These are phyloP conservation scores for Patiria pectinifera DNA, from an alignment of 53 echinoderm and acorn worm species.

Conservation along the genomic window DNA sequence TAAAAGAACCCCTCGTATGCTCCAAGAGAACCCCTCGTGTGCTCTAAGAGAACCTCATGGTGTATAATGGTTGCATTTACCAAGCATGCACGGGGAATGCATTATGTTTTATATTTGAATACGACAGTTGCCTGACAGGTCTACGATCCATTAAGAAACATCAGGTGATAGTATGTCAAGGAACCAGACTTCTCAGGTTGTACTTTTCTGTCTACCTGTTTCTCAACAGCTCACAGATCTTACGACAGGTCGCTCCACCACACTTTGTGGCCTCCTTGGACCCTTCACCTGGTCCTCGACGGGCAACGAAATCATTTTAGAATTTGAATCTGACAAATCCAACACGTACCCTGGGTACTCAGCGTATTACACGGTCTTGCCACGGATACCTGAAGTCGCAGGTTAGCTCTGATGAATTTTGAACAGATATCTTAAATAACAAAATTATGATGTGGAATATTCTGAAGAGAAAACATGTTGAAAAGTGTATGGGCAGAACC, in stretches of 20 bases:
- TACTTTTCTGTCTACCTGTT: background rate
- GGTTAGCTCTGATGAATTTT: slow-evolving; percentile 29
- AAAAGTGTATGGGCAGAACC: too few species aligned
- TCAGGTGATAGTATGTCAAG: background rate
- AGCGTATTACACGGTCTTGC: slow-evolving; percentile 46
- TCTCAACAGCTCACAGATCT: slow-evolving; percentile 57
- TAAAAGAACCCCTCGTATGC: too few species aligned
- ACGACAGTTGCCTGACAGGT: too few species aligned
- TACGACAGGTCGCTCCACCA: slow-evolving; percentile 16
- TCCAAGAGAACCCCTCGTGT: too few species aligned
- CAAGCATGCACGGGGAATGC: too few species aligned
- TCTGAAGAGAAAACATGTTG: background rate
- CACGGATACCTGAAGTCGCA: slow-evolving; percentile 13
- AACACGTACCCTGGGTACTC: slow-evolving; percentile 58
- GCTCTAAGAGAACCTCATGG: too few species aligned
- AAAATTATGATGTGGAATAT: background rate
- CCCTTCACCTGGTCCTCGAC: slow-evolving; percentile 73
- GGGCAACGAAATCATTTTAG: slow-evolving; percentile 60
- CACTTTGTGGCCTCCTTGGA: slow-evolving; percentile 53
- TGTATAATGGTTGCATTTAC: too few species aligned
- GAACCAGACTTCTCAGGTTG: background rate
- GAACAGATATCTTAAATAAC: background rate
- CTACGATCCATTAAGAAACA: too few species aligned
- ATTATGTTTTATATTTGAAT: too few species aligned
- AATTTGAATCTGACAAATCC: slow-evolving; percentile 56